phyloP scores from a whole-genome alignment of 2,888 invertebrate species.

The Drosophila barbarae region DNA sequence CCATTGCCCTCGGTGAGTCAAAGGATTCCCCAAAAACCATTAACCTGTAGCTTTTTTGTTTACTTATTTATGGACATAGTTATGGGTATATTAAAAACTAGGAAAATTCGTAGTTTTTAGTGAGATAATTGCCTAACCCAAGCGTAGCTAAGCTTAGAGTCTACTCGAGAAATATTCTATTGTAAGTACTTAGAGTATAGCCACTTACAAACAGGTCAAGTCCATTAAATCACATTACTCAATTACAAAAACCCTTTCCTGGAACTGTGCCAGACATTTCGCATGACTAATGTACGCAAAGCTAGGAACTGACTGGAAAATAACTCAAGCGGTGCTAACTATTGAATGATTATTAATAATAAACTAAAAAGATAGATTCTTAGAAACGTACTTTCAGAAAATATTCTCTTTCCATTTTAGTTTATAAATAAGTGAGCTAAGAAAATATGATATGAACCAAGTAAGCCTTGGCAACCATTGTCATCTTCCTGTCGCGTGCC shows the following conservation, averaged over 20 bases:
- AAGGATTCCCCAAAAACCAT: not conserved
- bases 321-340: too few relatives aligned
- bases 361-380: not conserved
- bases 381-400: not conserved
- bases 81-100: not conserved
- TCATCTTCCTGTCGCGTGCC: conserved; percentile 52
- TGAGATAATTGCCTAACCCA: not conserved
- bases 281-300: not conserved
- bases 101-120: too few relatives aligned
- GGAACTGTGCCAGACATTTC: not conserved
- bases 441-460: not conserved
- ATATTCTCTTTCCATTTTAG: not conserved
- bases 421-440: not conserved
- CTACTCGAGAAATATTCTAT: not conserved
- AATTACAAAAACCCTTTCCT: conserved; percentile 2
- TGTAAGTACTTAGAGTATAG: not conserved
- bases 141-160: not conserved
- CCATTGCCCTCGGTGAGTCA: conserved; percentile 86
- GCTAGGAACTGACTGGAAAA: too few relatives aligned
- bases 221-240: not conserved
- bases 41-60: not conserved
- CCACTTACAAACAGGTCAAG: not conserved
- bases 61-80: not conserved
- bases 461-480: conserved; percentile 20
- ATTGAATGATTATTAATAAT: not conserved